Evolutionary conservation across 1,140 invertebrate species (phyloP), one percentile per base, ranked within the genome.

Genomic region (Drosophila tristis): DNA sequence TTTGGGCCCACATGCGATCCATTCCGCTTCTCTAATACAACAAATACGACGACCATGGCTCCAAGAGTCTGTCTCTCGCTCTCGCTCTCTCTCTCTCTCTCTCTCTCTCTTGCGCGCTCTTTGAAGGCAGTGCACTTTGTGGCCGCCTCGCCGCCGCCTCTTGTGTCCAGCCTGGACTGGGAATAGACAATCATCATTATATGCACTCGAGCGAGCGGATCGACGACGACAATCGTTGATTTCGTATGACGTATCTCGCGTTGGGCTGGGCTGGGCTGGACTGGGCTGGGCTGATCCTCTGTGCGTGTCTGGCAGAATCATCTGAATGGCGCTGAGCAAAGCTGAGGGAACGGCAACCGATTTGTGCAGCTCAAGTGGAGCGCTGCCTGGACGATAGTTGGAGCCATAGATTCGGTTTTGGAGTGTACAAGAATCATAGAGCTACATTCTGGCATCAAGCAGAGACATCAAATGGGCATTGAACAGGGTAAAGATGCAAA

Each of bases 151-250:
- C n/a, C 31, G 11, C 43, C 11, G 43, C 57, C 51, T 63, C 42
- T 25, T 39, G 20, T 43, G 35, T 39, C 35, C 35, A 39, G 20
- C 25, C n/a, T 73, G 59, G 78, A 61, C 77, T 79, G 84, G 80
- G 82, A 73, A 82, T 84, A 75, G 79, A 89, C 84, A 89, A 89
- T 87, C 82, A 87, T 87, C 82, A 89, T 87, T 89, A 89, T 74
- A 54, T 77, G 71, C 84, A 87, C 76, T 87, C 66, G 66, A 86
- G 44, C 65, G 58, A 86, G 44, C 65, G 58, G 67, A 56, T 67
- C 43, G 53, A 59, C 45, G 53, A 59, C 45, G 48, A 58, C 59
- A 62, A 42, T 62, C 59, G 31, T 47, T 45, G 58, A 66, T 67
- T 70, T 35, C 47, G 29, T 25, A 45, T 48, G 20, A 45, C 50